Evolutionary conservation across 2,888 invertebrate species (phyloP), one percentile per base, ranked within the genome.

Genomic region (Drosophila melanocephala): DNA sequence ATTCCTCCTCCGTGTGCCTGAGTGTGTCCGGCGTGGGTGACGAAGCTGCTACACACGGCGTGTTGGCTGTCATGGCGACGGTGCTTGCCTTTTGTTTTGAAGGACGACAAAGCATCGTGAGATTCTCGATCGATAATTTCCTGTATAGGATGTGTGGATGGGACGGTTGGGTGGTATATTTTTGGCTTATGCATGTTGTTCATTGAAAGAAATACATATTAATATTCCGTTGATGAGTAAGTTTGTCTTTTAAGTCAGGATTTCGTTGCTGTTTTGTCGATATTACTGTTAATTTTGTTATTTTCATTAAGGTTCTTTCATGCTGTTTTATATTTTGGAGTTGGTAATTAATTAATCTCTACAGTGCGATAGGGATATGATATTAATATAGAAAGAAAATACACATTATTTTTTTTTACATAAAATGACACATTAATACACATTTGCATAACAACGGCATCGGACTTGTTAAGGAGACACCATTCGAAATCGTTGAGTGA

Each of bases 51-150:
- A 42, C 66, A 75, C 52, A 56, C 33, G 87, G 69, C n/a, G 79
- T 64, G 32, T 55, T 67, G 53, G 76, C 62, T 47, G 76, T 72
- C 64, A 86, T 88, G 72, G 81, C 61, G 32, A 79, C 80, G 72
- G 87, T 81, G 81, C 90, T 92, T 84, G 91, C 92, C 92, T 93
- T 93, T 91, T 93, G 92, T 83, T 92, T 91, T 44, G 84, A 91
- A 92, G 80, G 93, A 93, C 86, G 92, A 93, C 87, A 93, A 91
- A 91, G 92, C 93, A 89, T 93, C 92, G 87, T 93, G 85, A 92
- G 93, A 93, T 92, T 93, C 93, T 86, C 92, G 90, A 90, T 93
- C 93, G 87, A 93, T 93, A 90, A 93, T 89, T 87, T 91, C 93
- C 93, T 93, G 92, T 77, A 88, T 90, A 60, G 72, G 66, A 66